Percentiles rank a stretch among this genome's conserved stretches.
Conservation (phyloP, 2,113 vertebrate species). For the Telmatochromis brachygnathus region DNA sequence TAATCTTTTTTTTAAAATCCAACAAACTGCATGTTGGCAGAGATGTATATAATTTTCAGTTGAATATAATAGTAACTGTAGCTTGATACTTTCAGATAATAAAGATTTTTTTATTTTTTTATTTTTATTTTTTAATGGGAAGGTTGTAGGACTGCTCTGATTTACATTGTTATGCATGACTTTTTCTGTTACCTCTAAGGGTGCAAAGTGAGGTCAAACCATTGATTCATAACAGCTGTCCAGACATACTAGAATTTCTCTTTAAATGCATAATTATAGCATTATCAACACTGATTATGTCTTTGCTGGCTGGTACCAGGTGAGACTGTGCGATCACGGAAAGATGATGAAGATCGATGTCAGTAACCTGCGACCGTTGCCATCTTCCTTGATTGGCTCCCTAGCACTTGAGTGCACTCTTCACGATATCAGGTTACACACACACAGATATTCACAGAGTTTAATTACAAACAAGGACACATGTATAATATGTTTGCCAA, state of each 20-base stretch:
- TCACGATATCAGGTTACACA: slow-evolving; percentile 78
- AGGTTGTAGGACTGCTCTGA: neutral
- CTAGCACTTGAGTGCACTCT: slow-evolving; percentile 82
- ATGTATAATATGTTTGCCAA: neutral
- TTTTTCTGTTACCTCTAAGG: neutral
- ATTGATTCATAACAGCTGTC: neutral
- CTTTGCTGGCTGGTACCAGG: slow-evolving; percentile 58
- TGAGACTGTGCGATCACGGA: slow-evolving; percentile 84
- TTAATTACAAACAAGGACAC: neutral
- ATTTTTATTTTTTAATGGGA: neutral
- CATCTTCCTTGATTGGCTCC: slow-evolving; percentile 61
- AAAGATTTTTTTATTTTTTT: neutral
- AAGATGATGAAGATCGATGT: slow-evolving; percentile 67
- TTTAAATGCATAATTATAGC: neutral
- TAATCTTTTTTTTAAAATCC: neutral
- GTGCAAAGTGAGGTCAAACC: neutral
- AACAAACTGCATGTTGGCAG: neutral
- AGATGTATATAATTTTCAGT: neutral
- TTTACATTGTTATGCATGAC: neutral
- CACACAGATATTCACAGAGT: neutral
- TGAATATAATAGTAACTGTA: neutral
- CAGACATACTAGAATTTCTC: neutral
- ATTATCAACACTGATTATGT: neutral
- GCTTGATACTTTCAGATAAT: neutral
- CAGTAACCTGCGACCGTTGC: slow-evolving; percentile 72